Percentiles rank a stretch among this genome's conserved stretches.
phyloP scores from a whole-genome alignment of 1,140 invertebrate genomes.

The Glomeris maerens region DNA sequence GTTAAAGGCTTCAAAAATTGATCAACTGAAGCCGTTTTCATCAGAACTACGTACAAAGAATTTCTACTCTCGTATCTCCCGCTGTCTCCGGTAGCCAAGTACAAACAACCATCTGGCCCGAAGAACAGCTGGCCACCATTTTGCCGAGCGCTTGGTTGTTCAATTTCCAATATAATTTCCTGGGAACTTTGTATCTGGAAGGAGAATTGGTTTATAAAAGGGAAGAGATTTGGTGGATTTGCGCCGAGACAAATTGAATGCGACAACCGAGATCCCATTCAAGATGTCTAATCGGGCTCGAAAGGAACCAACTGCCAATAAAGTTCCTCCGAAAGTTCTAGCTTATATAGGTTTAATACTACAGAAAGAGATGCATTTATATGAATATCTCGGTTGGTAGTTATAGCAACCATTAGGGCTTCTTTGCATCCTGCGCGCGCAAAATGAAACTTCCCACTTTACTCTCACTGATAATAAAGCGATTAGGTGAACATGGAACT shows the following conservation, averaged over 20 bases:
- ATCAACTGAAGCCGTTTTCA: too few species aligned
- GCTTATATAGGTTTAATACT: background rate
- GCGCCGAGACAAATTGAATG: background rate
- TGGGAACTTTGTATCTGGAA: slow-evolving; percentile 1
- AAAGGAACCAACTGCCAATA: background rate
- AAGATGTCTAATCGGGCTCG: background rate
- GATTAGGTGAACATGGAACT: too few species aligned
- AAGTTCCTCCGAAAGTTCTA: background rate
- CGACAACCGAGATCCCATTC: background rate
- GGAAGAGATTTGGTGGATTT: background rate
- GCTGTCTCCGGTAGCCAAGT: slow-evolving; percentile 10
- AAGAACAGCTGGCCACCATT: slow-evolving; percentile 14
- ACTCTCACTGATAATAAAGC: too few species aligned
- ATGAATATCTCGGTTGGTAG: too few species aligned
- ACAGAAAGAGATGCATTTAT: too few species aligned
- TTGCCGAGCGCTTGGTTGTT: slow-evolving; percentile 4
- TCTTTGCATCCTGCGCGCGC: too few species aligned
- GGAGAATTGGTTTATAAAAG: background rate
- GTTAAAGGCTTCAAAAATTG: too few species aligned
- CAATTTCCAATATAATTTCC: slow-evolving; percentile 11
- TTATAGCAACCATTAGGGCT: too few species aligned
- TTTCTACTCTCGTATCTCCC: background rate
- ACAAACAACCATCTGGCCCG: slow-evolving; percentile 3
- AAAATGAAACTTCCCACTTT: too few species aligned
- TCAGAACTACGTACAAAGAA: slow-evolving; percentile 3